A percentile compares a stretch with the other conserved stretches of the same genome.
phyloP scores from a whole-genome alignment of 1,140 invertebrate genomes.

The Apis dorsata region DNA sequence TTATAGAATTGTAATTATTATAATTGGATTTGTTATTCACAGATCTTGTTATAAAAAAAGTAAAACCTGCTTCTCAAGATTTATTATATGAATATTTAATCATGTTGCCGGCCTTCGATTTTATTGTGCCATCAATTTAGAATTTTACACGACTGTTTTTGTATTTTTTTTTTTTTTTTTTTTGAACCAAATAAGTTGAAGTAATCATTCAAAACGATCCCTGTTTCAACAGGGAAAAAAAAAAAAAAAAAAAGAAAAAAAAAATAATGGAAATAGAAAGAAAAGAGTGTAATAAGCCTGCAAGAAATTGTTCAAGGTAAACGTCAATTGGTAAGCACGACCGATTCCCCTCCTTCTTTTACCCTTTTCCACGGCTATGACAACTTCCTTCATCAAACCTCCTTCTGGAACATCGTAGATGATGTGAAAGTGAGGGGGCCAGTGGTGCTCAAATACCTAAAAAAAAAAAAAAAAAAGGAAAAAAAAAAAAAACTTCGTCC shows the following conservation, averaged over 20 bases:
- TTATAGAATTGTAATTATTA: too few relatives aligned
- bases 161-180: not conserved
- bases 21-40: too few relatives aligned
- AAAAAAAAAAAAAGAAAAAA: slow-evolving; percentile 33
- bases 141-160: not conserved
- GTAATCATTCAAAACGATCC: slow-evolving; percentile 29
- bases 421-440: slow-evolving; percentile 66
- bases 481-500: slow-evolving; percentile 44
- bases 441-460: slow-evolving; percentile 62
- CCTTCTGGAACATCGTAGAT: slow-evolving; percentile 47
- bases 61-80: not conserved
- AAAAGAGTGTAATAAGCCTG: slow-evolving; percentile 43
- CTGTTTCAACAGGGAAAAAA: slow-evolving; percentile 27
- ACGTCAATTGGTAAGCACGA: slow-evolving; percentile 66
- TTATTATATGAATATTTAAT: not conserved
- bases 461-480: slow-evolving; percentile 17
- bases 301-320: slow-evolving; percentile 67
- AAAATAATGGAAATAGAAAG: too few relatives aligned
- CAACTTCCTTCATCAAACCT: slow-evolving; percentile 56
- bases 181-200: not conserved
- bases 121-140: not conserved
- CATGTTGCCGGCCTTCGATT: not conserved
- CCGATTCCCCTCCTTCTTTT: slow-evolving; percentile 58
- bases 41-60: too few relatives aligned
- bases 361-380: slow-evolving; percentile 54